Evolutionary conservation across 2,888 invertebrate species (phyloP), one percentile per base, ranked within the genome.

Genomic region (Dryadula phaetusa): DNA sequence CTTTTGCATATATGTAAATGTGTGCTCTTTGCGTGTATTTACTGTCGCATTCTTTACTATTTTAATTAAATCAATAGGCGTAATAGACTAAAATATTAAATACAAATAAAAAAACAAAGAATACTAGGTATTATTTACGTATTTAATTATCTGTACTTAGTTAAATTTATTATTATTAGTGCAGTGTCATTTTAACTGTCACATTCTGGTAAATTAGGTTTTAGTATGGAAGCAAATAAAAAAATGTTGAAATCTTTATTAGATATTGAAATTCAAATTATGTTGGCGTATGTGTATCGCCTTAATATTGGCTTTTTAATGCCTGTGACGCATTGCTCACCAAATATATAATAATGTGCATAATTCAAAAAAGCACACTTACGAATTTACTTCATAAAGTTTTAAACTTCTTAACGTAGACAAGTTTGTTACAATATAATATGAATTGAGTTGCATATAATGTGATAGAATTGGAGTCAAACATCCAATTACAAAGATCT

Each of bases 331-430:
- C 75, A 67, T 72, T 74, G 73, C 75, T 75, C 72, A 75, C 73
- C 37, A 69, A 67, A 63, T 64, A 64, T 71, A 61, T 70, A 58
- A 20, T 49, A 46, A 61, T 62, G 64, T 69, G 34, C 62, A 70
- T 66, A 60, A 70, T 52, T 72, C 52, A 40, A 56, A 69, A 44
- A 75, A 81, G 82, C 82, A 86, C 83, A 79, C 78, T 78, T 77
- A 81, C 87, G 87, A 88, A 87, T 88, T 87, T 85, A 84, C 74
- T 79, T 68, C 69, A 62, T 64, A 69, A 69, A 69, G 70, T 80
- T 77, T 72, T 78, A 69, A 78, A 76, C 73, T 79, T 81, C 67
- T 79, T 78, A 74, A 79, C 75, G 73, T 82, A 81, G 67, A 74
- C 66, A 64, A 66, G 72, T 78, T 74, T 77, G 73, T 77, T 76